Percentiles rank a stretch among this genome's conserved stretches.
Evolutionary conservation across 2,797 vertebrate genomes (phyloP).

Genomic region (Psittacula derbiana): DNA sequence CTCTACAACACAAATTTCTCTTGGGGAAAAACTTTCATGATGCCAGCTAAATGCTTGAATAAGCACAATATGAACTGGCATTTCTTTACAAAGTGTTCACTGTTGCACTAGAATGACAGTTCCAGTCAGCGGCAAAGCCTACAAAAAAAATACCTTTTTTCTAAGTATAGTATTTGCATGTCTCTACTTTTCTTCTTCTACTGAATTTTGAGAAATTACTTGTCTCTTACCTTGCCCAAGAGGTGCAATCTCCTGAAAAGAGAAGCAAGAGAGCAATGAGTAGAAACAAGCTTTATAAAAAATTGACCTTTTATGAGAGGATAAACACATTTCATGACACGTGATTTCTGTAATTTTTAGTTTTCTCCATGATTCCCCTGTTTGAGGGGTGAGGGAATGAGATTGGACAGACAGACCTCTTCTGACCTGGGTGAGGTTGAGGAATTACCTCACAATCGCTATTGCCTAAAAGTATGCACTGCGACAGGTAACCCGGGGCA

Average conservation of each 20-base stretch:
- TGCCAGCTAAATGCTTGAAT: background rate
- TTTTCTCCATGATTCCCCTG: background rate
- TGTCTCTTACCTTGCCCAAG: constrained; percentile 20
- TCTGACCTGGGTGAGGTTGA: background rate
- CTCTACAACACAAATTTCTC: background rate
- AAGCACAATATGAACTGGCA: background rate
- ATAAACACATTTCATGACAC: background rate
- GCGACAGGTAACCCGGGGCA: background rate
- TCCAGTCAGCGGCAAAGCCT: background rate
- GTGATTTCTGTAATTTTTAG: background rate
- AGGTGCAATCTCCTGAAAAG: constrained; percentile 15
- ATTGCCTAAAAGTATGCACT: background rate
- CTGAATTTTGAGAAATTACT: background rate
- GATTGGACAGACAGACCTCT: background rate
- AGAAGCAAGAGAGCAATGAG: background rate
- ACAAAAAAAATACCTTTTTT: background rate
- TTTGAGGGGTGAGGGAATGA: background rate
- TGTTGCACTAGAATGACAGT: background rate
- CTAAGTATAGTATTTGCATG: background rate
- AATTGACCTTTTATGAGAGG: background rate
- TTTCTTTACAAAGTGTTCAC: background rate
- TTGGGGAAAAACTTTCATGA: background rate
- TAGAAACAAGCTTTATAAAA: background rate
- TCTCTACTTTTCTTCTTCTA: background rate
- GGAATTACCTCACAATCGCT: background rate